Conservation (phyloP, 1,140 invertebrate species). For the Brachionus koreanus region DNA sequence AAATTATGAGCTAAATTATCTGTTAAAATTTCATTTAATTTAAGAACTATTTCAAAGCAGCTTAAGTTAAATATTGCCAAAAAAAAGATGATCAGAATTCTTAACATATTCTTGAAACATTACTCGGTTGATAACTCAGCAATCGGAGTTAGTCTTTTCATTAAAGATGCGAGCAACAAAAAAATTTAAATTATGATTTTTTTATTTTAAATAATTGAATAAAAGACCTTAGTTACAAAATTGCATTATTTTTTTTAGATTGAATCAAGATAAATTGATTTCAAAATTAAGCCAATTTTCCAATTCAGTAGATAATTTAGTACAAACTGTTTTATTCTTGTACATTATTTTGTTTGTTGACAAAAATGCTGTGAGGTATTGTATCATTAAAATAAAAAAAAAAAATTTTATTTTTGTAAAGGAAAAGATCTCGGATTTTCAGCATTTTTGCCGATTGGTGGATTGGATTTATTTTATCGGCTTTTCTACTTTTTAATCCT, state of each 20-base stretch:
- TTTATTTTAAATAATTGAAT: not conserved
- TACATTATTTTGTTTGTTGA: constrained; percentile 6
- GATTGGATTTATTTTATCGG: not conserved
- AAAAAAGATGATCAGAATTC: not conserved
- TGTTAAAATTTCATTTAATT: not conserved
- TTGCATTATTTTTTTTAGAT: constrained; percentile 18
- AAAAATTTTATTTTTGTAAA: not conserved
- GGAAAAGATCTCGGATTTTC: not conserved
- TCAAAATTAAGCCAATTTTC: not conserved
- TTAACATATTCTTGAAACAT: not conserved
- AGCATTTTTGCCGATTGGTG: not conserved
- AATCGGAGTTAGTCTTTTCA: not conserved
- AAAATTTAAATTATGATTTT: not conserved
- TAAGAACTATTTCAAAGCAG: not conserved
- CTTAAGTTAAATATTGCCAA: not conserved
- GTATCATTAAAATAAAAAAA: not conserved
- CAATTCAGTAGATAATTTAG: not conserved
- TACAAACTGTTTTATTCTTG: not conserved
- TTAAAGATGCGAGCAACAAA: not conserved
- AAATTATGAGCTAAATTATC: not conserved
- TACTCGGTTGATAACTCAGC: not conserved
- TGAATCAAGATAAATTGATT: constrained; percentile 21
- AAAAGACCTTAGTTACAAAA: not conserved
- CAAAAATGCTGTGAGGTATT: not conserved
- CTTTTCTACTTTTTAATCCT: not conserved